Conservation (phyloP, 2,113 vertebrate genomes). For the Periophthalmodon schlosseri region DNA sequence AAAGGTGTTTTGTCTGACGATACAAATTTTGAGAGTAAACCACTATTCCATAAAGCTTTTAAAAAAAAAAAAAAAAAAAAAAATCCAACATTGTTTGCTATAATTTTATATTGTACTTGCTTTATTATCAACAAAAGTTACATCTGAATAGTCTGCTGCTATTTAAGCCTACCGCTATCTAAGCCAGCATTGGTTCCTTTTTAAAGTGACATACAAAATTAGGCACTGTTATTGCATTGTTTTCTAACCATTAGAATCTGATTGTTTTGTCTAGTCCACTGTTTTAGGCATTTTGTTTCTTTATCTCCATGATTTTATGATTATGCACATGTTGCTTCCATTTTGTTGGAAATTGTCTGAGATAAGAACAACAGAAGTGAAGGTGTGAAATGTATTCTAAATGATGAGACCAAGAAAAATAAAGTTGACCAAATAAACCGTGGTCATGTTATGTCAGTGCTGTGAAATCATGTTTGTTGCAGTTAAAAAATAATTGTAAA, state of each 20-base stretch:
- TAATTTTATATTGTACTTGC: constrained; percentile 63
- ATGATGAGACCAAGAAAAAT: constrained; percentile 71
- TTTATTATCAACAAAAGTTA: constrained; percentile 12
- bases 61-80: too few species aligned
- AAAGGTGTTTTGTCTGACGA: constrained; percentile 1
- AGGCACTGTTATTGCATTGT: not conserved
- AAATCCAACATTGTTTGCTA: constrained; percentile 42
- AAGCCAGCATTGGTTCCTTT: not conserved
- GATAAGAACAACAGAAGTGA: constrained; percentile 34
- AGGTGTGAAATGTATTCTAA: constrained; percentile 57
- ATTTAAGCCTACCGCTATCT: not conserved
- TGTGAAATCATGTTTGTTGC: not conserved
- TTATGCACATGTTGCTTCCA: constrained; percentile 43
- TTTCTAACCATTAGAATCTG: constrained; percentile 18
- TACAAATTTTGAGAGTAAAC: constrained; percentile 44
- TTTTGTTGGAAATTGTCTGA: constrained; percentile 42
- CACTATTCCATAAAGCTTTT: constrained; percentile 34
- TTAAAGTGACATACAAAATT: not conserved
- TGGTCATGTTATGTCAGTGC: not conserved
- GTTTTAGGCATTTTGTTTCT: constrained; percentile 18
- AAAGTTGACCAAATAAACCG: constrained; percentile 70
- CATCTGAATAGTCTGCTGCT: not conserved
- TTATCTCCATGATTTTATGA: constrained; percentile 52
- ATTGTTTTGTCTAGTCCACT: constrained; percentile 26
- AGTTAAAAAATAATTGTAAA: not conserved